Evolutionary conservation across 2,888 invertebrate genomes (phyloP).

Genomic region (Acleris literana): DNA sequence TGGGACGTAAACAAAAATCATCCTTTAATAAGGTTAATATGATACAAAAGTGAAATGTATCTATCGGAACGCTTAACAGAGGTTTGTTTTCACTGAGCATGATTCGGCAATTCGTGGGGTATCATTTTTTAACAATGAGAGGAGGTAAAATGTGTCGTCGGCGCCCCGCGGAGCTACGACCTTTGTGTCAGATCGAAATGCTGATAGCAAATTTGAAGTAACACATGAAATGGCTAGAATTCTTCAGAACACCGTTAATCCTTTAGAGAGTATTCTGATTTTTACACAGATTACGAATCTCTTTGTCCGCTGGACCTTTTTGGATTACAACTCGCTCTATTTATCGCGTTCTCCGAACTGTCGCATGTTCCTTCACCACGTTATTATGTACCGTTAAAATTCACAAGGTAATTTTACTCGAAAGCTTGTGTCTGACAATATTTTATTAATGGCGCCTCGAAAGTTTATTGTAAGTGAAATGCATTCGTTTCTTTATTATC

Average conservation of each 20-base stretch:
- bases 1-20: constrained; percentile 47
- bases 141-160: constrained; percentile 46
- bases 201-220: constrained; percentile 33
- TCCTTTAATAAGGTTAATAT: constrained; percentile 39
- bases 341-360: constrained; percentile 61
- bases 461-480: constrained; percentile 47
- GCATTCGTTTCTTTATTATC: constrained; percentile 46
- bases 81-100: constrained; percentile 70
- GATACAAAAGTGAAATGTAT: constrained; percentile 63
- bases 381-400: constrained; percentile 66
- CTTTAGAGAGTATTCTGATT: constrained; percentile 7
- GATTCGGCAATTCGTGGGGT: constrained; percentile 54
- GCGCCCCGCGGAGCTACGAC: constrained; percentile 50
- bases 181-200: constrained; percentile 46
- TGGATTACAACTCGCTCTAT: constrained; percentile 34
- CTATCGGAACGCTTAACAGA: constrained; percentile 56
- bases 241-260: constrained; percentile 21
- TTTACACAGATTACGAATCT: constrained; percentile 18
- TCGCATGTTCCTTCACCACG: constrained; percentile 52
- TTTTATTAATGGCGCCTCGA: constrained; percentile 52
- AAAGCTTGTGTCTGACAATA: constrained; percentile 33
- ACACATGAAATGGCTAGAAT: constrained; percentile 25
- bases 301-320: constrained; percentile 30
- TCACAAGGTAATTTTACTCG: constrained; percentile 57
- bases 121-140: constrained; percentile 50